These are phyloP conservation scores for Leptopilina myrica DNA, from an alignment of 2,888 invertebrate genomes.

Conservation along the genomic window DNA sequence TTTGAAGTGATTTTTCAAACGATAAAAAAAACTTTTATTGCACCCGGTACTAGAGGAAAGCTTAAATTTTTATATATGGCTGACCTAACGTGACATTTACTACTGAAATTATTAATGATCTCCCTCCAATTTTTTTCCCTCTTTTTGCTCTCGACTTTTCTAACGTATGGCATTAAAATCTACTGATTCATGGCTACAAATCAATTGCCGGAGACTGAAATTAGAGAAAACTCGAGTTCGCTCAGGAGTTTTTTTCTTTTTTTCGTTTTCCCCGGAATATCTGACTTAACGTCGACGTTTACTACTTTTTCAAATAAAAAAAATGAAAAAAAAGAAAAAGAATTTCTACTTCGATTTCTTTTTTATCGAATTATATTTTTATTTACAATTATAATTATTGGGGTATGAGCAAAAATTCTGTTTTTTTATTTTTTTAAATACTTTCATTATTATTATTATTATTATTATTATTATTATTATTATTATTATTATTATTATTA, in stretches of 20 bases:
- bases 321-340: no score
- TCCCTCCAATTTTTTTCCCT: background rate
- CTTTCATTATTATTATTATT: no score
- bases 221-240: background rate
- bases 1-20: conserved; percentile 8
- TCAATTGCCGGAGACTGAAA: background rate
- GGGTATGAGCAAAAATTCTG: no score
- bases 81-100: conserved; percentile 1
- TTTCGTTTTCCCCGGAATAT: background rate
- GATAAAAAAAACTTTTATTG: conserved; percentile 1
- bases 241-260: background rate
- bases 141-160: background rate
- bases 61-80: background rate
- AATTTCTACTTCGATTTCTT: no score
- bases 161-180: background rate
- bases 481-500: no score
- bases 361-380: no score
- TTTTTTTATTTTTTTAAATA: no score
- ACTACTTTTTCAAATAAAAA: no score
- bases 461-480: no score
- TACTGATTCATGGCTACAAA: background rate
- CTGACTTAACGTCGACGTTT: background rate
- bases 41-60: background rate
- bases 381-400: no score
- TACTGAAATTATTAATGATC: conserved; percentile 12